These are phyloP conservation scores for Lycodopsis pacificus DNA, from an alignment of 2,797 vertebrate genomes.

Conservation along the genomic window DNA sequence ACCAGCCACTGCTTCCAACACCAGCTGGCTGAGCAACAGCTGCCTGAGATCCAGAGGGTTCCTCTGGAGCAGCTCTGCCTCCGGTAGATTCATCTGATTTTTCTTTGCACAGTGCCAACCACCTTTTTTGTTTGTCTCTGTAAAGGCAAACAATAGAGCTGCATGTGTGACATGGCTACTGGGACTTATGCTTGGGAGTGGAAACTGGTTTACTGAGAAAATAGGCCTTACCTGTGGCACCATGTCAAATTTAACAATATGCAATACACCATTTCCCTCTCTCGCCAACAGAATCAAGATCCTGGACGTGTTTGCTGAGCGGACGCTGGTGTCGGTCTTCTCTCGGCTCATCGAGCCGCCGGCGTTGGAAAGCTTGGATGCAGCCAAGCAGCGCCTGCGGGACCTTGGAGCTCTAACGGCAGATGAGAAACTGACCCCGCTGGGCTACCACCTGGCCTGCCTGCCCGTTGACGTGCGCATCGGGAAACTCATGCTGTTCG, in stretches of 20 bases:
- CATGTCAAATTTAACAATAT: not conserved
- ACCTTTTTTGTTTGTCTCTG: conserved; percentile 9
- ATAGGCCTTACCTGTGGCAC: not conserved
- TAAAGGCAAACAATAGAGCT: not conserved
- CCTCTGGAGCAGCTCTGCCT: conserved; percentile 97
- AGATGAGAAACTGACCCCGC: conserved; percentile 92
- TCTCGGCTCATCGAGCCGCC: conserved; percentile 95
- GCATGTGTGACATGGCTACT: not conserved
- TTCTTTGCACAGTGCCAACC: conserved; percentile 4
- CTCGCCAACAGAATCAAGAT: conserved; percentile 91
- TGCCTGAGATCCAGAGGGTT: conserved; percentile 96
- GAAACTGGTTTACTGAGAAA: not conserved
- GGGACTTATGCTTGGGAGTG: not conserved
- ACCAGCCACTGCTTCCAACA: conserved; percentile 94
- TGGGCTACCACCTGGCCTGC: conserved; percentile 97
- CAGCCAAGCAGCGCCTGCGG: conserved; percentile 90
- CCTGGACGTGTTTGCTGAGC: conserved; percentile 91
- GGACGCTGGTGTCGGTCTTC: conserved; percentile 89
- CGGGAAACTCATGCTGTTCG: conserved; percentile 97
- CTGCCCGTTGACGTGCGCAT: conserved; percentile 98
- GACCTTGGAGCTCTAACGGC: conserved; percentile 92
- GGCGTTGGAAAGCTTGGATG: conserved; percentile 83
- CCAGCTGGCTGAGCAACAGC: conserved; percentile 92
- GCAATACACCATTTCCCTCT: not conserved
- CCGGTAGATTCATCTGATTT: conserved; percentile 79